phyloP scores from a whole-genome alignment of 2,113 vertebrate genomes.

The Delphinus delphis region DNA sequence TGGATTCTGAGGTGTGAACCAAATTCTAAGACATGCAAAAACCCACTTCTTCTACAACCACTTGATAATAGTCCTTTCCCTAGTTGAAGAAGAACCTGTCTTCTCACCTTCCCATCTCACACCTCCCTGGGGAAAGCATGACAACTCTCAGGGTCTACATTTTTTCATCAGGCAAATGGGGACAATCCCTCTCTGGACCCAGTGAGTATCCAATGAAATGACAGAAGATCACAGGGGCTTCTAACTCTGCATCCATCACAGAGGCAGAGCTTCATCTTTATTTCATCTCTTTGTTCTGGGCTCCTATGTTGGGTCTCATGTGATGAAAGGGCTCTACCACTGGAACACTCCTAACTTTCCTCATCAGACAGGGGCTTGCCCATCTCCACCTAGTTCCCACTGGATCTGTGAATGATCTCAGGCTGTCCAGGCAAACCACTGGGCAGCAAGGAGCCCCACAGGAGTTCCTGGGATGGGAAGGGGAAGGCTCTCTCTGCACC shows the following conservation, averaged over 20 bases:
- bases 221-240: neutral
- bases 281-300: too few relatives aligned
- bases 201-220: neutral
- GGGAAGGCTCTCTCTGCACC: fast-evolving
- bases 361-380: neutral
- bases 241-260: neutral
- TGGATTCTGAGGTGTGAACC: neutral
- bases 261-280: neutral
- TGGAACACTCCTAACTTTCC: too few relatives aligned
- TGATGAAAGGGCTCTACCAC: neutral
- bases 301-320: too few relatives aligned
- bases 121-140: fast-evolving
- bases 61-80: neutral
- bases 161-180: neutral
- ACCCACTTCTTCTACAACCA: neutral
- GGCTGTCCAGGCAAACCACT: too few relatives aligned
- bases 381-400: neutral
- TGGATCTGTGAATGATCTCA: neutral
- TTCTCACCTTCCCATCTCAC: neutral
- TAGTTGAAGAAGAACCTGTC: neutral
- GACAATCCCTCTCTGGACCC: neutral
- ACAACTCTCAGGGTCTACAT: neutral
- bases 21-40: neutral
- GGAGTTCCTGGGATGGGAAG: neutral
- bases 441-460: neutral